Base-by-base conservation (phyloP, 1,140 invertebrate species). In the Lerema accius region DNA sequence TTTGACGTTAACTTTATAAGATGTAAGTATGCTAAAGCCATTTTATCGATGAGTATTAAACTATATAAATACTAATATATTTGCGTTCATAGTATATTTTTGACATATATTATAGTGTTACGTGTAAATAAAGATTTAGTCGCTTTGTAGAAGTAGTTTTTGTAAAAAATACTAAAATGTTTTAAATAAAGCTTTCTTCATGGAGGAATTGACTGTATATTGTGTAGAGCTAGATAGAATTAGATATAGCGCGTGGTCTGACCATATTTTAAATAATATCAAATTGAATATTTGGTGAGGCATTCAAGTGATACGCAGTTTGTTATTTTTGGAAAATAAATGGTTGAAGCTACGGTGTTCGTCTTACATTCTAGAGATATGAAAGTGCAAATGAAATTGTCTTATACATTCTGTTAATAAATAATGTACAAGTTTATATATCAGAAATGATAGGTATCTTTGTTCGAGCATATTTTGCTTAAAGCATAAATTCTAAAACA, bases 31-130 rank as follows among this genome's bases (percentile, higher is more conserved):
- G 37, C 50, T 64, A 37, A 64, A 61, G 58, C 64, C 64, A 66
- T 62, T 66, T 43, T 43, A 56, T 56, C 14, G 39, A 65, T 42
- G 14, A 66, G 64, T 66, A 66, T 66, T 59, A 64, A 48, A 5
- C n/a, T n/a, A n/a, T n/a, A 58, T 64, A 58, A 45, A 49, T 56
- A 49, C 46, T 65, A 65, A 65, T 59, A 65, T 65, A 65, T 65
- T 64, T 59, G 28, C 28, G 28, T 32, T 32, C 4, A 32, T 32
- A 32, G 28, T 32, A 7, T 32, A 32, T 32, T 32, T 32, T 4
- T 32, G 4, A 23, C 19, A 23, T 23, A 23, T 3, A 23, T 23
- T 23, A 3, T 23, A 23, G 19, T 23, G 5, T 23, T 23, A 23
- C 19, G 19, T 23, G 19, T 23, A 23, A 23, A 23, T 23, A 23